phyloP scores from a whole-genome alignment of 2,113 vertebrate species.

The Cochlearius cochlearius region DNA sequence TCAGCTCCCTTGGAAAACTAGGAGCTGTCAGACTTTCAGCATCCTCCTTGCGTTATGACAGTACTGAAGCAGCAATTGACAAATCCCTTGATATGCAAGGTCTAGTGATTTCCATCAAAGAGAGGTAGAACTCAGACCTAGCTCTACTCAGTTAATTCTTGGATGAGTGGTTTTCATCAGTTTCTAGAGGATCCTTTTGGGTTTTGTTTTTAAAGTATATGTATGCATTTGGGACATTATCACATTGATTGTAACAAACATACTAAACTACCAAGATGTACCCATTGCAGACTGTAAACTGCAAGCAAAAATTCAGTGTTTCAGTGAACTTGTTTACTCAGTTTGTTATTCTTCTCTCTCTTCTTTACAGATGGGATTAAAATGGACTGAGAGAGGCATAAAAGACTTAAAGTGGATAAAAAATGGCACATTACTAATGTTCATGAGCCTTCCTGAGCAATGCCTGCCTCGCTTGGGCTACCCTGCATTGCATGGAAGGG shows the following conservation, averaged over 20 bases:
- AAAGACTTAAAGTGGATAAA: not conserved
- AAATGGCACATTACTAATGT: not conserved
- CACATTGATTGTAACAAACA: not conserved
- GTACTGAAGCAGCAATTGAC: not conserved
- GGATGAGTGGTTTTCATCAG: not conserved
- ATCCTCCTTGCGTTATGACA: not conserved
- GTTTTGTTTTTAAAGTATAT: not conserved
- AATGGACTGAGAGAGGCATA: not conserved
- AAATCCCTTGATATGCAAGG: conserved; percentile 2
- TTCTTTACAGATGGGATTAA: not conserved
- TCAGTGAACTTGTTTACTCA: not conserved
- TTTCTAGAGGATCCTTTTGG: not conserved
- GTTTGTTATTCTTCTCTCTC: not conserved
- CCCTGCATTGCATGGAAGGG: not conserved
- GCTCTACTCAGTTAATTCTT: not conserved
- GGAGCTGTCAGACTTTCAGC: not conserved
- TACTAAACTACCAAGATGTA: not conserved
- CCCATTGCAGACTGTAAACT: not conserved
- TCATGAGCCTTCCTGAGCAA: not conserved
- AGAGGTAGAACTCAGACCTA: not conserved
- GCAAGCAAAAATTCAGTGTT: not conserved
- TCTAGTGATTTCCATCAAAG: conserved; percentile 5
- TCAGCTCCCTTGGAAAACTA: not conserved
- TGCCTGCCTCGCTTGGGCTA: not conserved
- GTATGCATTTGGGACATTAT: not conserved